These are phyloP conservation scores for Oncopodura yosiiana DNA, from an alignment of 1,140 invertebrate species.

Conservation along the genomic window DNA sequence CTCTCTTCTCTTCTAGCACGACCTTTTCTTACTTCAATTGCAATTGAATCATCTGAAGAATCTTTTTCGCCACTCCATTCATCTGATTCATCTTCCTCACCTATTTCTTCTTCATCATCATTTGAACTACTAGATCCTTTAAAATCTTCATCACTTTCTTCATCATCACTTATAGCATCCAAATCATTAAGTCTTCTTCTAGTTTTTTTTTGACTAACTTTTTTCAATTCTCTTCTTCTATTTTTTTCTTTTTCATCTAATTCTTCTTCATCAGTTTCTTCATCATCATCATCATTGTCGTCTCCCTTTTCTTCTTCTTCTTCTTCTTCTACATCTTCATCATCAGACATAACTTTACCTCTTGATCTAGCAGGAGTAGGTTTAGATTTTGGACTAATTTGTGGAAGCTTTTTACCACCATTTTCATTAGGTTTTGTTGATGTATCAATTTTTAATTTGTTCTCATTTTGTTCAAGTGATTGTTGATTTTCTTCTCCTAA, in stretches of 20 bases:
- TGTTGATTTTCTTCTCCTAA: slow-evolving; percentile 26
- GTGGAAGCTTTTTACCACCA: no score
- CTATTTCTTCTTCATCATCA: slow-evolving; percentile 39
- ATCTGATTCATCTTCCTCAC: slow-evolving; percentile 51
- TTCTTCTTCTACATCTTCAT: slow-evolving; percentile 42
- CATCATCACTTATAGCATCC: slow-evolving; percentile 64
- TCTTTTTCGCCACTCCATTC: slow-evolving; percentile 44
- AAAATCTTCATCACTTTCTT: slow-evolving; percentile 73
- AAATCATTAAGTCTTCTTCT: slow-evolving; percentile 58
- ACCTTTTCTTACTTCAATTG: slow-evolving; percentile 36
- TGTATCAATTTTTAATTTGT: slow-evolving; percentile 27
- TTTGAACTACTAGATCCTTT: slow-evolving; percentile 49
- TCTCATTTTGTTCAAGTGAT: slow-evolving; percentile 34
- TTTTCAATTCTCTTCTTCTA: slow-evolving; percentile 20
- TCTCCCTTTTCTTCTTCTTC: slow-evolving; percentile 41
- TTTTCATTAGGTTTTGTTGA: no score
- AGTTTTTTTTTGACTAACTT: slow-evolving; percentile 19
- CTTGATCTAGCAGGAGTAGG: neutral
- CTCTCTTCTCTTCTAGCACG: slow-evolving; percentile 41
- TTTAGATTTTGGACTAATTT: no score
- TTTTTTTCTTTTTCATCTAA: slow-evolving; percentile 26
- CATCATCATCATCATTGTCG: slow-evolving; percentile 36
- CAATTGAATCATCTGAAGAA: slow-evolving; percentile 47
- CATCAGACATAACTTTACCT: slow-evolving; percentile 3
- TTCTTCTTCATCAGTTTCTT: slow-evolving; percentile 52